Conservation (phyloP, 2,113 vertebrate genomes). For the Chrysochloris asiatica region DNA sequence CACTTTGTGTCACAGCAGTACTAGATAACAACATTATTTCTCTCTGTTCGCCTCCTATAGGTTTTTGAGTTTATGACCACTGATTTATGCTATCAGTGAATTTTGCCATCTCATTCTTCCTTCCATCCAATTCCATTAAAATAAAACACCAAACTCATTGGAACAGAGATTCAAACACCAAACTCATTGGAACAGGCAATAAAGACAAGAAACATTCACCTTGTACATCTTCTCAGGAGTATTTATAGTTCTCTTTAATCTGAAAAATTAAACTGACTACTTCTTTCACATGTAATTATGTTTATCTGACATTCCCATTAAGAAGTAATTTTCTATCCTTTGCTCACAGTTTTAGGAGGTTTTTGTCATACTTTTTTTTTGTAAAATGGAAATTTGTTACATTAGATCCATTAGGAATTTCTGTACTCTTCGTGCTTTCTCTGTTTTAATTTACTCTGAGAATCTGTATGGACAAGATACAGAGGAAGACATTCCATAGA, state of each 20-base stretch:
- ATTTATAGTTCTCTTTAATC: background rate
- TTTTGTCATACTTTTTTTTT: background rate
- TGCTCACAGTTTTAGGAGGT: background rate
- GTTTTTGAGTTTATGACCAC: background rate
- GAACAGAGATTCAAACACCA: background rate
- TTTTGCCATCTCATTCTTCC: background rate
- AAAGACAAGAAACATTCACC: background rate
- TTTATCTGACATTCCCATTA: background rate
- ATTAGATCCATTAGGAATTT: background rate
- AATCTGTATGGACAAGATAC: background rate
- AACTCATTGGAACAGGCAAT: too few relatives aligned
- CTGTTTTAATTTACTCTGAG: background rate
- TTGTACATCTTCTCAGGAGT: background rate
- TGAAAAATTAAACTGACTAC: background rate
- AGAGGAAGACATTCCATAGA: background rate
- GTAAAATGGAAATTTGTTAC: background rate
- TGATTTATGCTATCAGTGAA: background rate
- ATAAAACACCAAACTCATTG: background rate
- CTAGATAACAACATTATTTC: background rate
- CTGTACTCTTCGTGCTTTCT: background rate
- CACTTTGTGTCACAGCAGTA: background rate
- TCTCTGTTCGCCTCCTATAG: background rate
- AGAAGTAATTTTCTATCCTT: background rate
- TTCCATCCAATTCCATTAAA: background rate
- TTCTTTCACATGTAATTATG: background rate